Conservation (phyloP, 2,797 vertebrate genomes). For the Gymnoscopelus braueri region DNA sequence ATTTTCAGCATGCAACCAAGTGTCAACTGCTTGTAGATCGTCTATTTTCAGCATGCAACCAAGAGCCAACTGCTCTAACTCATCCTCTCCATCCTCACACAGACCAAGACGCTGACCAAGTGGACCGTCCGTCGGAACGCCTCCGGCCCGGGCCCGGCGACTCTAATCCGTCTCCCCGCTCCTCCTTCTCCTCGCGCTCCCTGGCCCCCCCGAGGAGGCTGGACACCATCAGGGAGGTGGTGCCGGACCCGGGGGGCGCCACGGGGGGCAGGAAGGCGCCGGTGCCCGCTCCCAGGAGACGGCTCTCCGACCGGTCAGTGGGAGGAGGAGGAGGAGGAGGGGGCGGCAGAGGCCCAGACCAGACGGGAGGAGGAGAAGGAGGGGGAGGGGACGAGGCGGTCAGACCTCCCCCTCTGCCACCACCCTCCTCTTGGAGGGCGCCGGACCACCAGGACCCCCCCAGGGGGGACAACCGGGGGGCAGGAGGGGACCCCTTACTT, state of each 20-base stretch:
- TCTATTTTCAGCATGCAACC: too few relatives aligned
- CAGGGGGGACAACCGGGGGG: slow-evolving; percentile 21
- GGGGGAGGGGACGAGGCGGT: slow-evolving; percentile 13
- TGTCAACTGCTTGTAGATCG: too few relatives aligned
- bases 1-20: too few relatives aligned
- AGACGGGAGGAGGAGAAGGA: slow-evolving; percentile 23
- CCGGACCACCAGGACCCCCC: slow-evolving; percentile 65
- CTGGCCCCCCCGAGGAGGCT: slow-evolving; percentile 56
- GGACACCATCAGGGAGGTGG: slow-evolving; percentile 78
- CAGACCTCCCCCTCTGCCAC: neutral
- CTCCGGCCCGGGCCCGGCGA: neutral
- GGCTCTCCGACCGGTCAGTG: neutral
- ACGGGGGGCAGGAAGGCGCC: slow-evolving; percentile 19
- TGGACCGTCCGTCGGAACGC: slow-evolving; percentile 66
- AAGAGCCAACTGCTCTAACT: too few relatives aligned
- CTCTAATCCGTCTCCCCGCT: too few relatives aligned
- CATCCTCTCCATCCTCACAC: too few relatives aligned
- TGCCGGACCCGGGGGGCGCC: slow-evolving; percentile 14
- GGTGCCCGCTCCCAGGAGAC: slow-evolving; percentile 39
- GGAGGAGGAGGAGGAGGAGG: slow-evolving; percentile 2
- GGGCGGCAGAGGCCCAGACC: neutral
- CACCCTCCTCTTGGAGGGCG: slow-evolving; percentile 26
- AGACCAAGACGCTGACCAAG: slow-evolving; percentile 30
- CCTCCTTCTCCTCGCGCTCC: slow-evolving; percentile 26
- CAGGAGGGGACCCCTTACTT: slow-evolving; percentile 32